Base-by-base conservation (phyloP, 2,797 vertebrate genomes). In the Coluber constrictor region DNA sequence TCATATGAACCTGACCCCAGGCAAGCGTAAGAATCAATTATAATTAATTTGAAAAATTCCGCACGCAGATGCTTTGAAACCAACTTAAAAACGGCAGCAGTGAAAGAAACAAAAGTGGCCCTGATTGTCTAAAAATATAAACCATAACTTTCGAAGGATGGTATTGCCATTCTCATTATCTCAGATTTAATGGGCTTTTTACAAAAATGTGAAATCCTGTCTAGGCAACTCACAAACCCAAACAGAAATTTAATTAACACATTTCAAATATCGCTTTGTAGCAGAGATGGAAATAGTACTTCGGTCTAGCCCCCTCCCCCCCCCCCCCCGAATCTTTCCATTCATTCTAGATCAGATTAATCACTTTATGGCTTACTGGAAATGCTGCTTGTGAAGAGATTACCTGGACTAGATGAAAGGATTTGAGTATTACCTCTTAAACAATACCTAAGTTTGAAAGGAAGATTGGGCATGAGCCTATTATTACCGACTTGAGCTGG, bases 391-490 rank as follows among this genome's bases (percentile, higher is more conserved):
- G 59, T 43, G 51, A 89, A 83, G 12, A 16, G 25, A 18, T 87
- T 27, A 12, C 54, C 29, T 43, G 16, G 51, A 70, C 32, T 18
- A 56, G 29, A 89, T 92, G 74, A 88, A 0, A 66, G 91, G 79
- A 56, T 92, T 57, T 92, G 83, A 92, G 74, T 90, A 92, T 90
- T 18, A n/a, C 51, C 93, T 15, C 60, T 63, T 86, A 0, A 3
- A 16, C 88, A 32, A 90, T 56, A 74, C 66, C 93, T 56, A 23
- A 18, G 37, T 8, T 60, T 93, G 16, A 32, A 47, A 60, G 29
- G 29, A 89, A 61, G 63, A 70, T 27, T 74, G 43, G 7, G 86
- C 90, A 92, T 93, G 60, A 93, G 91, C 96, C 92, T 92, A 32
- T 0, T 87, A 70, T 90, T 93, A 61, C 93, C 94, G 79, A 90